A percentile compares a stretch with the other conserved stretches of the same genome.
These are phyloP conservation scores for Podargus strigoides DNA, from an alignment of 2,797 vertebrate species.

Conservation along the genomic window DNA sequence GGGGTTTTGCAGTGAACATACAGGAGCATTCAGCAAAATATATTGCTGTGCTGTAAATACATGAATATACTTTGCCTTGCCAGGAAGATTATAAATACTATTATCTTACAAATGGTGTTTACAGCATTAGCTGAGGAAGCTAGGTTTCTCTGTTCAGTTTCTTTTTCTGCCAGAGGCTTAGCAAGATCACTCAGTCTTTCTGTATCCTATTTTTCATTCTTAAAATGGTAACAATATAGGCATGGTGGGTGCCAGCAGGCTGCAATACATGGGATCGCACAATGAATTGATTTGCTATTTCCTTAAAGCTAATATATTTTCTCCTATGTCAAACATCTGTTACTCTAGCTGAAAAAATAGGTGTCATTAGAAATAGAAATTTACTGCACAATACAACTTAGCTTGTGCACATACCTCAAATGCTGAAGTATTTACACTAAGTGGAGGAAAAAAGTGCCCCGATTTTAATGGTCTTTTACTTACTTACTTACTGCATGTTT, in stretches of 20 bases:
- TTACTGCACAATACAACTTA: not conserved
- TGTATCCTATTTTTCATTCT: not conserved
- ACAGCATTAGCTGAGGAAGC: not conserved
- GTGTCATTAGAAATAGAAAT: not conserved
- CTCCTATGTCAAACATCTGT: not conserved
- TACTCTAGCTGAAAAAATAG: not conserved
- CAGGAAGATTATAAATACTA: not conserved
- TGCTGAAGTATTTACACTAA: not conserved
- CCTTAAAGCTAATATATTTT: not conserved
- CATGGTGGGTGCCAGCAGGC: not conserved
- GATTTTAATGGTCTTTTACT: rapidly evolving
- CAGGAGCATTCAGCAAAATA: not conserved
- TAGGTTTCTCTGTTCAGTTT: not conserved
- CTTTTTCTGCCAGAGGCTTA: not conserved
- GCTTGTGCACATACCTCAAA: not conserved
- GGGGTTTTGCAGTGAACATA: not conserved
- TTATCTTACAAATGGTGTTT: not conserved
- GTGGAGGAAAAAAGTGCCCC: not conserved
- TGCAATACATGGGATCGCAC: not conserved
- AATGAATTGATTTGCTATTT: not conserved
- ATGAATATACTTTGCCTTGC: not conserved
- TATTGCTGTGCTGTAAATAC: not conserved
- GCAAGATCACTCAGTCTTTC: not conserved
- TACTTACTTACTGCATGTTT: not conserved
- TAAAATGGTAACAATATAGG: not conserved